A percentile compares a stretch with the other conserved stretches of the same genome.
phyloP scores from a whole-genome alignment of 2,888 invertebrate species.

The Ecliptopera silaceata region DNA sequence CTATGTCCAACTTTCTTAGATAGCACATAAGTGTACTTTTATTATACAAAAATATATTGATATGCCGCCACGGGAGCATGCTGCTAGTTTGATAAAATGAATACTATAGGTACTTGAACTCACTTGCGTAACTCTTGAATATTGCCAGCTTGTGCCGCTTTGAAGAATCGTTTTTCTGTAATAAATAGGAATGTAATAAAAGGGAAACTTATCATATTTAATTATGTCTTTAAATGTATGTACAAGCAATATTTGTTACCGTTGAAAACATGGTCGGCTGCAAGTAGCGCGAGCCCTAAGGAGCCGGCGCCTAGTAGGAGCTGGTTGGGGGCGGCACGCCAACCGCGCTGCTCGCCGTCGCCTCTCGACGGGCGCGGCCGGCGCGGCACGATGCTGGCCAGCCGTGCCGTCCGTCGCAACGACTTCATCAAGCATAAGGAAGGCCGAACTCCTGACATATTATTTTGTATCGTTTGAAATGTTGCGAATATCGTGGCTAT shows the following conservation, averaged over 20 bases:
- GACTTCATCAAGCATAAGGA: constrained; percentile 17
- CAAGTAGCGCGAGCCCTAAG: constrained; percentile 62
- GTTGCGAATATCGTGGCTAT: constrained; percentile 17
- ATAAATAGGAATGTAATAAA: too few relatives aligned
- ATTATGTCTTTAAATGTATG: too few relatives aligned
- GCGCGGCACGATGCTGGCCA: constrained; percentile 41
- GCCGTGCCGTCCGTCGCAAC: constrained; percentile 45
- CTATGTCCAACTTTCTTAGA: too few relatives aligned
- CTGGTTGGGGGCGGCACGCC: constrained; percentile 10
- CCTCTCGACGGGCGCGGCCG: constrained; percentile 28
- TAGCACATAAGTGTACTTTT: too few relatives aligned
- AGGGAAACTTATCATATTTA: too few relatives aligned
- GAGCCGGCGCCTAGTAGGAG: constrained; percentile 50
- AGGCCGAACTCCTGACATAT: constrained; percentile 31
- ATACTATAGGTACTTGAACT: background rate
- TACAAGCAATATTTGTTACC: constrained; percentile 50
- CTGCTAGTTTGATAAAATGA: too few relatives aligned
- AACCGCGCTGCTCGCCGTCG: constrained; percentile 30
- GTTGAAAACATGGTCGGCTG: constrained; percentile 68
- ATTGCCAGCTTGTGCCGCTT: constrained; percentile 71
- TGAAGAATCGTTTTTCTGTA: constrained; percentile 72
- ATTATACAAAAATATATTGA: too few relatives aligned
- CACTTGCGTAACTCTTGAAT: constrained; percentile 62
- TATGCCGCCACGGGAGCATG: too few relatives aligned
- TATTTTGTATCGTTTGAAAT: background rate